These are phyloP conservation scores for Struthio camelus DNA, from an alignment of 2,113 vertebrate species.

Conservation along the genomic window DNA sequence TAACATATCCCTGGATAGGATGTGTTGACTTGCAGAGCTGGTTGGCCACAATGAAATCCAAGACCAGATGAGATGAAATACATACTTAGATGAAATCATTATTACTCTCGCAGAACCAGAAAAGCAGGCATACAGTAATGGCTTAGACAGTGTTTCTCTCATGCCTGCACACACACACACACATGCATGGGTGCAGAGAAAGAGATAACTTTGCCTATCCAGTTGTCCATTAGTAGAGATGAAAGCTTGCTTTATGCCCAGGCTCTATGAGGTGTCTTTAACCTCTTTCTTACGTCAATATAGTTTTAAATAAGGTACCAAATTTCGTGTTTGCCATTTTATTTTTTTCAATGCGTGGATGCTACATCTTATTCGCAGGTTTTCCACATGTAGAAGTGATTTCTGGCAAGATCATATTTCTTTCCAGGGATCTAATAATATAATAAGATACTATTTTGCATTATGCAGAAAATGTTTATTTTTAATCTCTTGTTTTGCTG, in stretches of 20 bases:
- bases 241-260: conserved; percentile 27
- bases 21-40: neutral
- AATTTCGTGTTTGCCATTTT: conserved; percentile 33
- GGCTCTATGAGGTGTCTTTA: conserved; percentile 18
- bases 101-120: conserved; percentile 4
- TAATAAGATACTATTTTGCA: neutral
- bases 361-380: conserved; percentile 33
- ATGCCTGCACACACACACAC: neutral
- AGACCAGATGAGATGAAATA: conserved; percentile 35
- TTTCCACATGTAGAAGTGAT: neutral
- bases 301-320: conserved; percentile 10
- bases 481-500: conserved; percentile 28
- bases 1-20: neutral
- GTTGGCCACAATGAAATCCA: neutral
- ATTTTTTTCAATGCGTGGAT: neutral
- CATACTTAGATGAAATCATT: conserved; percentile 47
- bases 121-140: conserved; percentile 30
- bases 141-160: neutral
- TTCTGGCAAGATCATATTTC: conserved; percentile 26
- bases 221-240: conserved; percentile 12
- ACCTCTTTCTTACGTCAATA: conserved; percentile 26
- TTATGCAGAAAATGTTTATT: neutral
- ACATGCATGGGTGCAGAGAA: fast-evolving
- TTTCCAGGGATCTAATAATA: neutral
- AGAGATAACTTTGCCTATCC: neutral